These are phyloP conservation scores for Pyrocoelia pectoralis DNA, from an alignment of 2,888 invertebrate species.

Conservation along the genomic window DNA sequence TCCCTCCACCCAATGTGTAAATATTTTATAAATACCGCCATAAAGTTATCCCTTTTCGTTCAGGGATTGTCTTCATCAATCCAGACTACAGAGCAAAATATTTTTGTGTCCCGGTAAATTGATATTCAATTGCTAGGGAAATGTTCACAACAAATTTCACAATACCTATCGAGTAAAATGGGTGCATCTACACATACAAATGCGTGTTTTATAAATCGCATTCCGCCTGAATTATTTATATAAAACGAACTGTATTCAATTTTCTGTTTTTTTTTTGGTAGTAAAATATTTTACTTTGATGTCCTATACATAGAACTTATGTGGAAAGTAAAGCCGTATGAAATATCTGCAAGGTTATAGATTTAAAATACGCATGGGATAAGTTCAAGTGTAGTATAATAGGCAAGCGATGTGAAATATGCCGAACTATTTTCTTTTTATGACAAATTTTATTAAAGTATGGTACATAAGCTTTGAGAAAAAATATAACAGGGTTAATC, in stretches of 20 bases:
- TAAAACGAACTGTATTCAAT: conserved; percentile 4
- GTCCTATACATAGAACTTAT: background rate
- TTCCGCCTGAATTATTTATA: conserved; percentile 7
- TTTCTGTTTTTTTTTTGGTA: background rate
- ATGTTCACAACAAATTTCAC: background rate
- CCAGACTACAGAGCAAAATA: background rate
- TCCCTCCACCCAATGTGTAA: too few species aligned
- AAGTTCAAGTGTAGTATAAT: too few species aligned
- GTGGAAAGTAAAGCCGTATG: background rate
- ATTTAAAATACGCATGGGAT: too few species aligned
- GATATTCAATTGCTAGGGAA: conserved; percentile 1
- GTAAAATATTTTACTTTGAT: background rate
- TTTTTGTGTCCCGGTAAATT: background rate
- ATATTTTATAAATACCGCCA: too few species aligned
- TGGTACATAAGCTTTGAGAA: too few species aligned
- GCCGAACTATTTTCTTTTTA: too few species aligned
- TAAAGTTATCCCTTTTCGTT: too few species aligned
- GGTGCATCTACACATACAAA: background rate
- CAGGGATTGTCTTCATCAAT: background rate
- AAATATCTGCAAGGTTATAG: too few species aligned
- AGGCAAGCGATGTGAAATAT: too few species aligned
- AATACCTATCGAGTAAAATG: background rate
- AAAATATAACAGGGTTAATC: too few species aligned
- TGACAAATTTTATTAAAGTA: too few species aligned
- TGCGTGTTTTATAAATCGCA: conserved; percentile 2